A percentile compares a stretch with the other conserved stretches of the same genome.
phyloP scores from a whole-genome alignment of 2,888 invertebrate genomes.

The Eilema depressum region DNA sequence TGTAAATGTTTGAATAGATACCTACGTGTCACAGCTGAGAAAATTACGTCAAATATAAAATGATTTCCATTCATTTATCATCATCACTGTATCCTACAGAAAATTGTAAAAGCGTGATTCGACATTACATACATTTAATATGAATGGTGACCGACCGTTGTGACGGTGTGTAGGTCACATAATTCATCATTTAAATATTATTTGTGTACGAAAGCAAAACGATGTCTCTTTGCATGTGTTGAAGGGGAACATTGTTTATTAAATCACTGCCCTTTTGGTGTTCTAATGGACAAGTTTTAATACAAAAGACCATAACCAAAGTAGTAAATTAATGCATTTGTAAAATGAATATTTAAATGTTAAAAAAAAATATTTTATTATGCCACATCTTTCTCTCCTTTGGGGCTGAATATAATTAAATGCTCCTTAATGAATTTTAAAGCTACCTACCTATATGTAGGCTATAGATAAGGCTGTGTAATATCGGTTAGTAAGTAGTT shows the following conservation, averaged over 20 bases:
- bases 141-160: slow-evolving; percentile 18
- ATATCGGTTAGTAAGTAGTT: no score
- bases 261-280: background rate
- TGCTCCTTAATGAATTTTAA: no score
- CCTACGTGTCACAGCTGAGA: slow-evolving; percentile 37
- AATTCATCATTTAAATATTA: slow-evolving; percentile 42
- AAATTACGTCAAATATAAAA: slow-evolving; percentile 48
- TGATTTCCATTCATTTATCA: slow-evolving; percentile 50
- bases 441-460: no score
- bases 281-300: background rate
- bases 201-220: slow-evolving; percentile 41
- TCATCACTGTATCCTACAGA: slow-evolving; percentile 28
- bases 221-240: slow-evolving; percentile 21
- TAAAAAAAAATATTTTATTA: no score
- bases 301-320: background rate
- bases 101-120: slow-evolving; percentile 38
- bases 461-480: no score
- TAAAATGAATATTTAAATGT: background rate
- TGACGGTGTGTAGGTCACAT: slow-evolving; percentile 29
- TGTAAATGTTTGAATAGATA: slow-evolving; percentile 46
- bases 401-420: no score
- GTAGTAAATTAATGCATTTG: background rate
- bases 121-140: slow-evolving; percentile 36
- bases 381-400: no score
- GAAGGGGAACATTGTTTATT: slow-evolving; percentile 19